Percentiles rank a stretch among this genome's conserved stretches.
Evolutionary conservation across 2,113 vertebrate species (phyloP).

Genomic region (Rhea americana): DNA sequence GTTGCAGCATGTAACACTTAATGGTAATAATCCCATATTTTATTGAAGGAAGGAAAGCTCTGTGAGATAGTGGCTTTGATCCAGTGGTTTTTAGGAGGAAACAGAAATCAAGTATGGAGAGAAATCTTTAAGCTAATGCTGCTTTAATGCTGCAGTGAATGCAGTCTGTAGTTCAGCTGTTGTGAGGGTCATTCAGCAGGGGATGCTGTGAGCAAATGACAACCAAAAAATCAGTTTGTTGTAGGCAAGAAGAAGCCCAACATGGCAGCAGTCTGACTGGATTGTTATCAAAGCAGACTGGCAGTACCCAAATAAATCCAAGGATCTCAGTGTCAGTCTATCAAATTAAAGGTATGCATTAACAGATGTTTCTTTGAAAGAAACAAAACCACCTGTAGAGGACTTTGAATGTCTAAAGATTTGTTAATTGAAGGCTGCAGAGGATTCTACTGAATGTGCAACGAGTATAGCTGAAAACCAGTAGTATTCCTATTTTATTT

Average conservation of each 20-base stretch:
- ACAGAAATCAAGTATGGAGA: neutral
- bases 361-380: neutral
- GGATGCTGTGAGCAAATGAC: neutral
- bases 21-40: neutral
- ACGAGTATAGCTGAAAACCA: fast-evolving
- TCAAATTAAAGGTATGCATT: neutral
- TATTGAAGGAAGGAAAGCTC: neutral
- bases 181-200: neutral
- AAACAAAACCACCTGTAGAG: neutral
- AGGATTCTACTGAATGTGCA: neutral
- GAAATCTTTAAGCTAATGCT: neutral
- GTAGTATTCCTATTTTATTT: neutral
- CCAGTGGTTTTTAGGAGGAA: neutral
- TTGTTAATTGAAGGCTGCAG: neutral
- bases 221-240: neutral
- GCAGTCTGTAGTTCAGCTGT: neutral
- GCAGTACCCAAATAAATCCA: neutral
- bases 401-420: neutral
- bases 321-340: neutral
- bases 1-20: neutral
- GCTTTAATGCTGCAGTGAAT: neutral
- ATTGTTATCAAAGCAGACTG: neutral
- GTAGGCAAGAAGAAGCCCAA: neutral
- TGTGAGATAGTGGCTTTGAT: neutral
- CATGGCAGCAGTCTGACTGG: neutral